A percentile compares a stretch with the other conserved stretches of the same genome.
Conservation (phyloP, 1,140 invertebrate species). For the Kradibia gibbosae region DNA sequence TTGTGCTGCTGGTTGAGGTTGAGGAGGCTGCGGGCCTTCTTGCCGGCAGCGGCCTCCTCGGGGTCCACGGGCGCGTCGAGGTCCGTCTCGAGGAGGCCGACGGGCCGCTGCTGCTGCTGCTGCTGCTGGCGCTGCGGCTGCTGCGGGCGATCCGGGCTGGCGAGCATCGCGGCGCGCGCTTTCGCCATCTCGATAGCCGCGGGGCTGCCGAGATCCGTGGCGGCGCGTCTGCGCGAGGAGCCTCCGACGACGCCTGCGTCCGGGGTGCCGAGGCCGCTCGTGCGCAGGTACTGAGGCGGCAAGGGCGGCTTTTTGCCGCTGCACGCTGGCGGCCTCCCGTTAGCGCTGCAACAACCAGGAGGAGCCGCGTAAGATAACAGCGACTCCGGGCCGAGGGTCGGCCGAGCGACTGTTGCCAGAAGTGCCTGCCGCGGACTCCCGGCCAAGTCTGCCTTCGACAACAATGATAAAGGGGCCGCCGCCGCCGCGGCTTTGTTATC, state of each 20-base stretch:
- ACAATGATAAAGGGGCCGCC: too few species aligned
- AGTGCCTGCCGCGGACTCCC: too few species aligned
- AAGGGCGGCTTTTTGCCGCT: conserved; percentile 71
- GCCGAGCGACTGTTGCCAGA: too few species aligned
- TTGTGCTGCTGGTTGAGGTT: conserved; percentile 78
- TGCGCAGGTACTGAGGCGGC: conserved; percentile 60
- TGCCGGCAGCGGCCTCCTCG: conserved; percentile 72
- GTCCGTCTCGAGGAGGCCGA: conserved; percentile 88
- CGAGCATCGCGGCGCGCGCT: conserved; percentile 71
- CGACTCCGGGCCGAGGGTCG: background rate
- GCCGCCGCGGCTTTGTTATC: too few species aligned
- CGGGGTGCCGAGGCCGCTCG: conserved; percentile 39
- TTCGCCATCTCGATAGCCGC: conserved; percentile 71
- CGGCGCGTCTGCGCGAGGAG: conserved; percentile 70
- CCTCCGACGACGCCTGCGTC: conserved; percentile 28
- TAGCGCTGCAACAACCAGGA: conserved; percentile 56
- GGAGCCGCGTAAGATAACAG: background rate
- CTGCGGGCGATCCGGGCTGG: conserved; percentile 56
- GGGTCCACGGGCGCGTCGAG: conserved; percentile 78
- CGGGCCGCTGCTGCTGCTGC: conserved; percentile 59
- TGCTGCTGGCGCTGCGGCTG: conserved; percentile 26
- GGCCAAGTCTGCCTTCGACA: too few species aligned
- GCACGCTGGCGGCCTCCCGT: conserved; percentile 70
- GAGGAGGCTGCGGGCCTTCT: conserved; percentile 85
- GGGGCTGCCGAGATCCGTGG: conserved; percentile 70